Evolutionary conservation across 2,113 vertebrate genomes (phyloP).

Genomic region (Tupaia tana): DNA sequence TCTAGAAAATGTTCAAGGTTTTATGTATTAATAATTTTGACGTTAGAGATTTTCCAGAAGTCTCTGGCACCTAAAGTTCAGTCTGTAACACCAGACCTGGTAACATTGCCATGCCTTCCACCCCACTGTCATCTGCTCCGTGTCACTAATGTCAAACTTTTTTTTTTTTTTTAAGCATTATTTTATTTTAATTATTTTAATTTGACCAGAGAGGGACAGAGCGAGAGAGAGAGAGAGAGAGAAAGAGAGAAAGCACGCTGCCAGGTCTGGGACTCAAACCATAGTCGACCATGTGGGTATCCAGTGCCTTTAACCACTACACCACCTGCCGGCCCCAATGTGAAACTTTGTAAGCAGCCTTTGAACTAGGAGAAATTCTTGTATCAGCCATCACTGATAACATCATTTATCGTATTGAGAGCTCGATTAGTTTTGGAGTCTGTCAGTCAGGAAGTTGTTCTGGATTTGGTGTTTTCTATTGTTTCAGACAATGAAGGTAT

Average conservation of each 20-base stretch:
- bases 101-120: neutral
- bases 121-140: neutral
- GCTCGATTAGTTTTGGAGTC: neutral
- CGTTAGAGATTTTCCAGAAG: conserved; percentile 37
- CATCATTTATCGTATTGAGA: neutral
- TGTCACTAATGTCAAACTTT: too few species aligned
- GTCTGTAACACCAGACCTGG: neutral
- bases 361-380: neutral
- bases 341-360: neutral
- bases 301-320: too few species aligned
- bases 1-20: conserved; percentile 50
- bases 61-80: conserved; percentile 47
- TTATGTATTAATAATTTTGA: conserved; percentile 26
- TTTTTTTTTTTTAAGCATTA: too few species aligned
- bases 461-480: neutral
- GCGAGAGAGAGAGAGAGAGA: too few species aligned
- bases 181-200: too few species aligned
- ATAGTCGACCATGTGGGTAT: too few species aligned
- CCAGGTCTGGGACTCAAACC: too few species aligned
- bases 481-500: neutral
- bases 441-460: neutral
- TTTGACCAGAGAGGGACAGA: too few species aligned
- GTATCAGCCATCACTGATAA: neutral
- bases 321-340: too few species aligned
- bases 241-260: too few species aligned